phyloP scores from a whole-genome alignment of 2,113 vertebrate genomes.

The Orcinus orca region DNA sequence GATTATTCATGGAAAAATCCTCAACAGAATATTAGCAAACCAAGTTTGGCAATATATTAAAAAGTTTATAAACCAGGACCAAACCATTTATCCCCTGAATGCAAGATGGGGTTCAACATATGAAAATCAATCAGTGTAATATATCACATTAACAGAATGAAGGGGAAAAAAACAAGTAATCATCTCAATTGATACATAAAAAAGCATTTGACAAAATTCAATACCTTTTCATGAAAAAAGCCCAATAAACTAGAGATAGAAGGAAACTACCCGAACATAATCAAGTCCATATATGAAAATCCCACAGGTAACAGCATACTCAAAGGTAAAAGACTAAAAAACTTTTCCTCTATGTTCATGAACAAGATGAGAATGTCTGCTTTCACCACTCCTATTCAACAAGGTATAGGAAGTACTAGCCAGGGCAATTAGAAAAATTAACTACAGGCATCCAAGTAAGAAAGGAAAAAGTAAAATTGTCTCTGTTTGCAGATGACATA shows the following conservation, averaged over 20 bases:
- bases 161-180: not conserved
- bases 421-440: not conserved
- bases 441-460: not conserved
- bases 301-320: not conserved
- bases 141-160: not conserved
- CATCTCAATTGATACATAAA: not conserved
- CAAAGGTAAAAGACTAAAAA: not conserved
- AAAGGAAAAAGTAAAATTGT: not conserved
- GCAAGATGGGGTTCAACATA: not conserved
- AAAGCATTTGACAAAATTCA: not conserved
- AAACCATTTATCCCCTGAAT: not conserved
- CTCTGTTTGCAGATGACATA: not conserved
- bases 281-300: not conserved
- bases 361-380: not conserved
- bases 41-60: not conserved
- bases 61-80: not conserved
- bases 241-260: not conserved
- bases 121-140: not conserved
- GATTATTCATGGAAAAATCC: not conserved
- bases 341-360: not conserved
- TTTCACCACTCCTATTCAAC: not conserved
- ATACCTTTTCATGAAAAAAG: not conserved
- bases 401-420: not conserved
- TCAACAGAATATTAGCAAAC: not conserved
- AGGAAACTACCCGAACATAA: not conserved